Base-by-base conservation (phyloP, 2,797 vertebrate species). In the Diceros bicornis region DNA sequence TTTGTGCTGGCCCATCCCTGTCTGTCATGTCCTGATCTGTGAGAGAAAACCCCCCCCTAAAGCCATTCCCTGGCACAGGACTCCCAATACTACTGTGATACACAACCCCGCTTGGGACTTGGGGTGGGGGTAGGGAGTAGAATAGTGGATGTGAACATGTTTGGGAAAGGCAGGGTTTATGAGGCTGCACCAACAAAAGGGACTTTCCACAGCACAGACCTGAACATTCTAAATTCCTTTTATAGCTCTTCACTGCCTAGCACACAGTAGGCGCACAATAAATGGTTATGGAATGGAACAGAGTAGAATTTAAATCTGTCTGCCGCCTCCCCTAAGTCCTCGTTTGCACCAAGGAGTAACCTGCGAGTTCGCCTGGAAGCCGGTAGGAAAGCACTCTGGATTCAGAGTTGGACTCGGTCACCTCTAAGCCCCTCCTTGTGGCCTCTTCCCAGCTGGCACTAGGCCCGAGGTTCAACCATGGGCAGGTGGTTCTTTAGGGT, bases 171-270 rank as follows among this genome's bases (percentile, higher is more conserved):
- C 47, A 50, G 75, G 32, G 25, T 37, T 94, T 81, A n/a, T 44
- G 47, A 96, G 64, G 29, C 81, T 57, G 37, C 64, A 91, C 84
- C 89, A 61, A 71, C 79, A 37, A 87, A 55, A 57, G 41, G 77
- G 37, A 69, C 61, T 94, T 95, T 81, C 23, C 44, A 55, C 55
- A 94, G 95, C 62, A 69, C 27, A 84, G 91, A 78, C 32, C 37
- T 81, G n/a, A 21, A 44, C 84, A 27, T 93, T 66, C 69, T 68
- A 29, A 86, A 89, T 72, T 91, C 85, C 82, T 90, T 79, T 94
- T 69, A 21, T 47, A 91, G 89, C 87, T 84, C 0, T 79, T 97
- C 89, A 93, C 90, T 94, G 93, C 96, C 89, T 50, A 21, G 82
- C 89, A 78, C 68, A 55, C 7, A 71, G 50, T 89, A 91, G 93